Evolutionary conservation across 1,140 invertebrate species (phyloP).

Genomic region (Leptinotarsa texana): DNA sequence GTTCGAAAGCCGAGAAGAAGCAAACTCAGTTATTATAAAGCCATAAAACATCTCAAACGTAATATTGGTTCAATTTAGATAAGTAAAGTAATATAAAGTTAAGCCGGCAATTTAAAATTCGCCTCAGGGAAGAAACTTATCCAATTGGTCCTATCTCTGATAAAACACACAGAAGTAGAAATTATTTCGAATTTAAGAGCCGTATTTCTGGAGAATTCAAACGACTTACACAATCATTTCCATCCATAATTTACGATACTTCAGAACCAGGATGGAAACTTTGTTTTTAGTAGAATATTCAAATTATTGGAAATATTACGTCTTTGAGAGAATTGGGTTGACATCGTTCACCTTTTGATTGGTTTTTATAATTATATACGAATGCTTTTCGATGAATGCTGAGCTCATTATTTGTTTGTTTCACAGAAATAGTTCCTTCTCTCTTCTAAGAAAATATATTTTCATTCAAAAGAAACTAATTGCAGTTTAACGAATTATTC

Average conservation of each 20-base stretch:
- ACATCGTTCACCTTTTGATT: too few species aligned
- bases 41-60: slow-evolving; percentile 50
- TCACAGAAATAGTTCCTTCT: too few species aligned
- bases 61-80: slow-evolving; percentile 54
- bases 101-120: slow-evolving; percentile 54
- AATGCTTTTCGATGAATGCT: too few species aligned
- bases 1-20: background rate
- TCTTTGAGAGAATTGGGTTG: too few species aligned
- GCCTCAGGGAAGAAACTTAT: slow-evolving; percentile 50
- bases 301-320: slow-evolving; percentile 6
- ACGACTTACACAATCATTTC: slow-evolving; percentile 35
- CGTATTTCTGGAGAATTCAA: slow-evolving; percentile 44
- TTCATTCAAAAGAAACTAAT: too few species aligned
- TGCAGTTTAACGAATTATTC: too few species aligned
- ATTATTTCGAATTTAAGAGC: slow-evolving; percentile 48
- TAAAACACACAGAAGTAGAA: slow-evolving; percentile 51
- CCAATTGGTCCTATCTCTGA: slow-evolving; percentile 53
- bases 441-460: too few species aligned
- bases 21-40: slow-evolving; percentile 44
- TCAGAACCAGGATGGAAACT: slow-evolving; percentile 16
- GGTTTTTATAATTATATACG: too few species aligned
- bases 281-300: slow-evolving; percentile 11
- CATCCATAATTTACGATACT: slow-evolving; percentile 30
- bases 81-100: slow-evolving; percentile 55
- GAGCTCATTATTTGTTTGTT: too few species aligned